Evolutionary conservation across 2,797 vertebrate species (phyloP), one percentile per base, ranked within the genome.

Genomic region (Micrastur ruficollis): DNA sequence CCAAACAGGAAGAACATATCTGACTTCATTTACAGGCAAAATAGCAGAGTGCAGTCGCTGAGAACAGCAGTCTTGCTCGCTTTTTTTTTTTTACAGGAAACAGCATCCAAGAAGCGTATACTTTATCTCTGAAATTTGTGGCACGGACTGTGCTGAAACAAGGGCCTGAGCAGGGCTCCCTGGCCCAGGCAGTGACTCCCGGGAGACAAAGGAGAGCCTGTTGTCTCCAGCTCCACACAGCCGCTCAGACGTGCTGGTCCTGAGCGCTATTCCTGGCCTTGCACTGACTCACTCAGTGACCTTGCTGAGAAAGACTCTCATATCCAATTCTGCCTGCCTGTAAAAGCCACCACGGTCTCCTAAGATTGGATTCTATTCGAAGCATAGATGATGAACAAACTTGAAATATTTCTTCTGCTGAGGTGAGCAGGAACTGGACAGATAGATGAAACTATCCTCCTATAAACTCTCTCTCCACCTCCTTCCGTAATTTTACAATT

Each of bases 121-220:
- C 25, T 90, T 81, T 52, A 68, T 89, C 83, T 65, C 59, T 47
- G 89, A 65, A 56, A 68, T n/a, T 50, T 44, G 8, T n/a, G 86
- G 78, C 87, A 42, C 1, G 3, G 66, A 23, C 46, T 31, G 79
- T 17, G 65, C 85, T 75, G 87, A 18, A 59, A 50, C 9, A 8
- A 66, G 59, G 76, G 58, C 38, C 61, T 72, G 91, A 94, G 86
- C 49, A 17, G 73, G 46, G 73, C 67, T 91, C 49, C 36, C 53
- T 55, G 38, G 65, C 55, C 1, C 1, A 65, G 70, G 52, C 5
- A 36, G 76, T 67, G 72, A 13, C 68, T 87, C 67, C 36, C 6
- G 8, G 63, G 67, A 85, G 53, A 96, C 95, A 97, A 97, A 96
- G 91, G 47, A 38, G 59, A 53, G 90, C n/a, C 90, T 96, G 93